phyloP scores from a whole-genome alignment of 2,888 invertebrate species.

The Chironomus tentans region DNA sequence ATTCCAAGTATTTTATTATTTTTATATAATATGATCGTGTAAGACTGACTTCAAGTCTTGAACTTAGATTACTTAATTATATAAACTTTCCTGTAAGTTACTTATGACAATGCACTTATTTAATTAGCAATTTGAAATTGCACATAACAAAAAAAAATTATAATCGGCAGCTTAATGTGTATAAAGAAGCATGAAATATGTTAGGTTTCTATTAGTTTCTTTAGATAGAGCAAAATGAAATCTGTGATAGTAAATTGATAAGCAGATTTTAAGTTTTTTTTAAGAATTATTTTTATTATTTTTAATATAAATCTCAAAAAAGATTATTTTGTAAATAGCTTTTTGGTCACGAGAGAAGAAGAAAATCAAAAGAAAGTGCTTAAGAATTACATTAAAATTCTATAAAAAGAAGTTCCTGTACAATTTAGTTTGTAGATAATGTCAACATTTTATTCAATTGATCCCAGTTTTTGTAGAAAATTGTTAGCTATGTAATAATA shows the following conservation, averaged over 20 bases:
- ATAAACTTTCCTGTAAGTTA: not conserved
- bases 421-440: not conserved
- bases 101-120: not conserved
- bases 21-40: not conserved
- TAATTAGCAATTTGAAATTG: conserved; percentile 19
- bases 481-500: not conserved
- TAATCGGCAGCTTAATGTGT: conserved; percentile 4
- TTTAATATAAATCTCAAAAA: not conserved
- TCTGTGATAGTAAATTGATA: conserved; percentile 22
- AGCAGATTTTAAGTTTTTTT: not conserved
- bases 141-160: not conserved
- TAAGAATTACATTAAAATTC: not conserved
- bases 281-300: not conserved
- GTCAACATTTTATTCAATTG: not conserved
- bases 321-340: not conserved
- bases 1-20: not conserved
- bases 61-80: not conserved
- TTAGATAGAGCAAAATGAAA: not conserved
- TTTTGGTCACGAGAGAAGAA: not conserved
- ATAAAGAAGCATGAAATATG: not conserved
- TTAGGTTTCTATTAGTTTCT: not conserved
- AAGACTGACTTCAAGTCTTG: conserved; percentile 8
- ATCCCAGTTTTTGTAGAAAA: not conserved
- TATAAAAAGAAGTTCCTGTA: conserved; percentile 3
- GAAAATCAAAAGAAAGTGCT: not conserved